Evolutionary conservation across 2,797 vertebrate genomes (phyloP).

Genomic region (Acanthurus lineatus): DNA sequence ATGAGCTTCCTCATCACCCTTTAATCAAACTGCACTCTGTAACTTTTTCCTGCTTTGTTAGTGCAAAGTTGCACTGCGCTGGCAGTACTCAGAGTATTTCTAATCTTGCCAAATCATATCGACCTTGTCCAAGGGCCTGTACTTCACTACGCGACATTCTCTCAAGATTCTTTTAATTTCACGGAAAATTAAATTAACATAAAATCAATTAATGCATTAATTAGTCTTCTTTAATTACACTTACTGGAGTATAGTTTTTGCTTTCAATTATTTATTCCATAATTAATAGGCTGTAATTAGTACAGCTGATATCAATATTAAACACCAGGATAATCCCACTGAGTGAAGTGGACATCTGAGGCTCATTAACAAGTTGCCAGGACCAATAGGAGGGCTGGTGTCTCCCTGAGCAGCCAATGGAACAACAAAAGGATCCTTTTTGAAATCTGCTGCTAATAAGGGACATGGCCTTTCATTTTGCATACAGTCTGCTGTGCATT

Average conservation of each 20-base stretch:
- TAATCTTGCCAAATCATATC: slow-evolving; percentile 30
- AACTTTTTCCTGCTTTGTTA: slow-evolving; percentile 23
- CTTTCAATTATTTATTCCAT: slow-evolving; percentile 86
- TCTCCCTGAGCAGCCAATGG: slow-evolving; percentile 54
- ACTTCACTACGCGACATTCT: slow-evolving; percentile 53
- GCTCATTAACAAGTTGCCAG: slow-evolving; percentile 56
- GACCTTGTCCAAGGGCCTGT: slow-evolving; percentile 57
- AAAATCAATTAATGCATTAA: slow-evolving; percentile 89
- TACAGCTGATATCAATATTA: slow-evolving; percentile 80
- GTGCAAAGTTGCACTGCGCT: background rate
- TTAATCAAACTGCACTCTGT: slow-evolving; percentile 40
- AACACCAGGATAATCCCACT: slow-evolving; percentile 67
- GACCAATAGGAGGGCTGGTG: slow-evolving; percentile 51
- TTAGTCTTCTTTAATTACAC: slow-evolving; percentile 87
- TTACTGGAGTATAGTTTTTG: slow-evolving; percentile 82
- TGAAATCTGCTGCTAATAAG: slow-evolving; percentile 55
- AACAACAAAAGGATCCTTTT: slow-evolving; percentile 34
- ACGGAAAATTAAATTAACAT: slow-evolving; percentile 86
- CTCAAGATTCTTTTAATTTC: slow-evolving; percentile 79
- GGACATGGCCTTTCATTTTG: slow-evolving; percentile 29
- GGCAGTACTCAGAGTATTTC: background rate
- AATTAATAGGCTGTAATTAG: slow-evolving; percentile 88
- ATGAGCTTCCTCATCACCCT: slow-evolving; percentile 55
- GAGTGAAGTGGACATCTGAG: slow-evolving; percentile 72
- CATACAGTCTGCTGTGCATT: slow-evolving; percentile 42